A percentile compares a stretch with the other conserved stretches of the same genome.
These are phyloP conservation scores for Lamprologus callipterus DNA, from an alignment of 2,113 vertebrate species.

Conservation along the genomic window DNA sequence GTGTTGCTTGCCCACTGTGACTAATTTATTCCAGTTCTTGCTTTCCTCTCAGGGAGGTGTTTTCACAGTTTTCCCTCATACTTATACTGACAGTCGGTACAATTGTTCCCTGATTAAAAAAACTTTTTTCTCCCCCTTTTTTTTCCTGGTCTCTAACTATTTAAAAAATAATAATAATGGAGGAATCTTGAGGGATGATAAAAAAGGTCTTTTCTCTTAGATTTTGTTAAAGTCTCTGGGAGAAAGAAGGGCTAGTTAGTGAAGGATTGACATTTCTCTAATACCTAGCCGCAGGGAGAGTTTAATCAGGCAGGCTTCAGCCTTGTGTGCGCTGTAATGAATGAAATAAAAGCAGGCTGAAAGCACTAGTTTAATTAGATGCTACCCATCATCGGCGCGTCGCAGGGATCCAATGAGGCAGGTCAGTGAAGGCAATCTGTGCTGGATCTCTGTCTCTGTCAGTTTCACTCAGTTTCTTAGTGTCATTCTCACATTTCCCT, in stretches of 20 bases:
- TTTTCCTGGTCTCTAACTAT: not conserved
- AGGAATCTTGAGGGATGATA: not conserved
- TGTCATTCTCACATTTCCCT: constrained; percentile 9
- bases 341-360: constrained; percentile 52
- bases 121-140: not conserved
- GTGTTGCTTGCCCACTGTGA: not conserved
- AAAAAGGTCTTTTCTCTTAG: not conserved
- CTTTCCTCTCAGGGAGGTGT: not conserved
- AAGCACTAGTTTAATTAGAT: constrained; percentile 58
- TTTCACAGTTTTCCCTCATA: constrained; percentile 12
- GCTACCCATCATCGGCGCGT: constrained; percentile 32
- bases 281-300: constrained; percentile 29
- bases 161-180: not conserved
- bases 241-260: constrained; percentile 13
- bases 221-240: not conserved
- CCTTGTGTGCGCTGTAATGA: constrained; percentile 43
- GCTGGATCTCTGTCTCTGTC: constrained; percentile 32
- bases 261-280: constrained; percentile 26
- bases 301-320: constrained; percentile 38
- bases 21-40: constrained; percentile 39
- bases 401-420: constrained; percentile 43
- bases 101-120: not conserved
- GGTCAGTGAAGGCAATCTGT: constrained; percentile 47
- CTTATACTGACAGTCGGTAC: not conserved
- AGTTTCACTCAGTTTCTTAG: constrained; percentile 19